Evolutionary conservation across 1,140 invertebrate genomes (phyloP).

Genomic region (Solenopsis fugax): DNA sequence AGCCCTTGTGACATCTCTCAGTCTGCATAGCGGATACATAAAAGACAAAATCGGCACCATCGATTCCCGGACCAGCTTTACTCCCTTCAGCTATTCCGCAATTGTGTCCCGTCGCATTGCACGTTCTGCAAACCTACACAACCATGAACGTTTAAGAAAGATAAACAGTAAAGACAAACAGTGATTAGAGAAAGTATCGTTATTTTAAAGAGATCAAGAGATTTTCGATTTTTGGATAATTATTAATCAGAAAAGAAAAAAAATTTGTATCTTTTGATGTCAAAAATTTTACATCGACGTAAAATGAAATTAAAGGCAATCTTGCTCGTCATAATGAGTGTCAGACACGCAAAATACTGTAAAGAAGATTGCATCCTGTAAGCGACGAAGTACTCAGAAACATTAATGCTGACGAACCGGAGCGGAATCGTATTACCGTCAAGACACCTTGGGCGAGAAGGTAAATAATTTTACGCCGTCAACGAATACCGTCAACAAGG

Average conservation of each 20-base stretch:
- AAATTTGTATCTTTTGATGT: neutral
- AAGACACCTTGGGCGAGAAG: slow-evolving; percentile 27
- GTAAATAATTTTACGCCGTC: slow-evolving; percentile 61
- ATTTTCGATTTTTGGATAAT: slow-evolving; percentile 1
- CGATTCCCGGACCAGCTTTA: slow-evolving; percentile 90
- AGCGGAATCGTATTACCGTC: slow-evolving; percentile 46
- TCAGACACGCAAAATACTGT: slow-evolving; percentile 9
- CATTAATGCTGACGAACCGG: slow-evolving; percentile 39
- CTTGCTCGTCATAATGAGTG: slow-evolving; percentile 20
- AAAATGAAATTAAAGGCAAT: slow-evolving; percentile 6
- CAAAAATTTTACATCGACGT: neutral
- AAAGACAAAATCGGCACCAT: slow-evolving; percentile 97
- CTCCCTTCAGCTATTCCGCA: slow-evolving; percentile 88
- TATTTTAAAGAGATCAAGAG: neutral
- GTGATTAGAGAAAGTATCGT: neutral
- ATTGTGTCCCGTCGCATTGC: slow-evolving; percentile 94
- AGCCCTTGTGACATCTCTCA: slow-evolving; percentile 94
- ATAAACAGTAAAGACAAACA: neutral
- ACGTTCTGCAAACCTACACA: slow-evolving; percentile 93
- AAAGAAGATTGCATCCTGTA: slow-evolving; percentile 38
- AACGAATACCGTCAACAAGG: slow-evolving; percentile 30
- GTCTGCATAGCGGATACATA: slow-evolving; percentile 98
- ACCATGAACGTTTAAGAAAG: neutral
- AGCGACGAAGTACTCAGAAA: slow-evolving; percentile 32
- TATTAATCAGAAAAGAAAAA: neutral